These are phyloP conservation scores for Meteorus cinctellus DNA, from an alignment of 2,888 invertebrate genomes.

Conservation along the genomic window DNA sequence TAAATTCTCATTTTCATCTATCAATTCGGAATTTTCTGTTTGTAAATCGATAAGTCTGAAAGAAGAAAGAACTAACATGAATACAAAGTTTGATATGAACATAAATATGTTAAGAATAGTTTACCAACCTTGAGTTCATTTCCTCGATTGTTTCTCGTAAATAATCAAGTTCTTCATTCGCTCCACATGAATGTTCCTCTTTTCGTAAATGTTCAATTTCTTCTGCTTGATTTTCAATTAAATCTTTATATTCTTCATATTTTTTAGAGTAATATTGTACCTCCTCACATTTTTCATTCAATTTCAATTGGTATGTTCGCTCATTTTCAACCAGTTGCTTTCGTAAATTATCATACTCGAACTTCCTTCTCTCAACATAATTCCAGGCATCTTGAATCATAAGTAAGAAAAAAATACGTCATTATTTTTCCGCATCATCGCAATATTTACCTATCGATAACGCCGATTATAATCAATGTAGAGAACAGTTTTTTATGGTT, in stretches of 20 bases:
- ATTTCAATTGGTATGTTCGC: neutral
- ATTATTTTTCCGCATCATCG: constrained; percentile 2
- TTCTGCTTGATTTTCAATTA: constrained; percentile 23
- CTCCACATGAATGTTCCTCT: neutral
- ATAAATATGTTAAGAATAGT: constrained; percentile 6
- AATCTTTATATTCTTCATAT: constrained; percentile 13
- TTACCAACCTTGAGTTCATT: constrained; percentile 30
- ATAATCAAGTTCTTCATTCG: neutral
- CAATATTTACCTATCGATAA: neutral
- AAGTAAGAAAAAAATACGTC: neutral
- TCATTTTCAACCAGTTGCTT: constrained; percentile 11
- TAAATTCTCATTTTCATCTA: constrained; percentile 28
- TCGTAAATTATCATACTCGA: constrained; percentile 13
- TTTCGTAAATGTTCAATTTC: constrained; percentile 26
- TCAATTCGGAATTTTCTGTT: constrained; percentile 29
- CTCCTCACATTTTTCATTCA: constrained; percentile 10
- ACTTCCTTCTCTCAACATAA: constrained; percentile 2
- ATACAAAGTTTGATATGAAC: neutral
- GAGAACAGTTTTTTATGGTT: neutral
- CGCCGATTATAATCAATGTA: neutral
- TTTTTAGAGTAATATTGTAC: neutral
- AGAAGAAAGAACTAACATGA: neutral
- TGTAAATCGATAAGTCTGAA: constrained; percentile 25
- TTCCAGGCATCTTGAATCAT: constrained; percentile 32
- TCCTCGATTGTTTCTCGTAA: constrained; percentile 7